A percentile compares a stretch with the other conserved stretches of the same genome.
phyloP scores from a whole-genome alignment of 2,888 invertebrate species.

The Agonopterix arenella region DNA sequence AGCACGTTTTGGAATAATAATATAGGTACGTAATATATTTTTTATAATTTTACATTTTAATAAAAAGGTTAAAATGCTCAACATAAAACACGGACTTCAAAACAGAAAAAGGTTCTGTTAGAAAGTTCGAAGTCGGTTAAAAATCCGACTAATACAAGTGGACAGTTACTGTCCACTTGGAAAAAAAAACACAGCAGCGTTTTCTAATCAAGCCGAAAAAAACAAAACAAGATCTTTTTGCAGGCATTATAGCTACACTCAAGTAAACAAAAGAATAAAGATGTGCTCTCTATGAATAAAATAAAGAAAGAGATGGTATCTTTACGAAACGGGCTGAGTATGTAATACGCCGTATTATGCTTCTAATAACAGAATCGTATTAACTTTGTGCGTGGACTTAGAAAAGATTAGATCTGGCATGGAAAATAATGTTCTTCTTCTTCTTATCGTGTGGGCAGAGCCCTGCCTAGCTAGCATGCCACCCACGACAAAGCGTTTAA shows the following conservation, averaged over 20 bases:
- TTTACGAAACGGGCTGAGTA: conserved; percentile 53
- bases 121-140: no score
- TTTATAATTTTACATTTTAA: no score
- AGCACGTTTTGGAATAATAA: no score
- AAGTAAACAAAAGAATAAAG: conserved; percentile 73
- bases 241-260: conserved; percentile 16
- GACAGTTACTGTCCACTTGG: no score
- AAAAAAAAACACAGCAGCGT: conserved; percentile 10
- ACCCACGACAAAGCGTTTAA: no score
- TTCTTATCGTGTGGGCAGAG: no score
- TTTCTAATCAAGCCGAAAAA: conserved; percentile 7
- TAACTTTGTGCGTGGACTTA: conserved; percentile 42
- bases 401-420: conserved; percentile 26
- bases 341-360: conserved; percentile 69
- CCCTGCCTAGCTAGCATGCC: no score
- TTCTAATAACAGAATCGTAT: conserved; percentile 69
- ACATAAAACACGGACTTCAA: no score
- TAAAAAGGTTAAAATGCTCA: no score
- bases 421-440: not conserved
- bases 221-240: conserved; percentile 8
- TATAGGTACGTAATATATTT: no score
- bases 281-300: conserved; percentile 70
- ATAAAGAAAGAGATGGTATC: conserved; percentile 71
- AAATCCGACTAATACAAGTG: no score
- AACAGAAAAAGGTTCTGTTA: no score